Conservation (phyloP, 2,113 vertebrate species). For the Axis porcinus region DNA sequence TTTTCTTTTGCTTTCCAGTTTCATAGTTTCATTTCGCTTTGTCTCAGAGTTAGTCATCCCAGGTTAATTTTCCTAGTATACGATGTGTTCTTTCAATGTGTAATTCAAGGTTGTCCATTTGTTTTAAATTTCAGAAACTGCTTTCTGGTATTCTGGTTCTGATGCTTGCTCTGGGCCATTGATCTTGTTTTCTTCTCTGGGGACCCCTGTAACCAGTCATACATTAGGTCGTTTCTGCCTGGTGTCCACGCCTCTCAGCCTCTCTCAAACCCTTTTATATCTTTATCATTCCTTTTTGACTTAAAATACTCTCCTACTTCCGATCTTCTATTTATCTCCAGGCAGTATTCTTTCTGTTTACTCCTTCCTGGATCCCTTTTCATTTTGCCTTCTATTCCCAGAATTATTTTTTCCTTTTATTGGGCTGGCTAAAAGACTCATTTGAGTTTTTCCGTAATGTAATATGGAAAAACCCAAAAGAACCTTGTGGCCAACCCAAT, state of each 20-base stretch:
- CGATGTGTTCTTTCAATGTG: neutral
- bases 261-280: neutral
- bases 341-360: neutral
- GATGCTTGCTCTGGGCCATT: neutral
- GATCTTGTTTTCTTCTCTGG: neutral
- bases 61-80: neutral
- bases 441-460: neutral
- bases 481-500: neutral
- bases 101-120: neutral
- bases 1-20: neutral
- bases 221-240: fast-evolving
- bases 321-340: fast-evolving
- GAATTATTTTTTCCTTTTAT: too few species aligned
- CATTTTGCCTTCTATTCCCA: neutral
- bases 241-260: neutral
- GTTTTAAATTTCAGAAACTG: neutral
- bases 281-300: neutral
- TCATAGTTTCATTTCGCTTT: fast-evolving
- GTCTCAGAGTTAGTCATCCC: neutral
- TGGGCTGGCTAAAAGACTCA: neutral
- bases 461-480: neutral
- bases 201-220: too few species aligned
- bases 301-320: neutral
- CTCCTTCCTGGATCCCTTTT: neutral
- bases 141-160: neutral